A percentile compares a stretch with the other conserved stretches of the same genome.
These are phyloP conservation scores for Bugulina stolonifera DNA, from an alignment of 2,888 invertebrate species.

Conservation along the genomic window DNA sequence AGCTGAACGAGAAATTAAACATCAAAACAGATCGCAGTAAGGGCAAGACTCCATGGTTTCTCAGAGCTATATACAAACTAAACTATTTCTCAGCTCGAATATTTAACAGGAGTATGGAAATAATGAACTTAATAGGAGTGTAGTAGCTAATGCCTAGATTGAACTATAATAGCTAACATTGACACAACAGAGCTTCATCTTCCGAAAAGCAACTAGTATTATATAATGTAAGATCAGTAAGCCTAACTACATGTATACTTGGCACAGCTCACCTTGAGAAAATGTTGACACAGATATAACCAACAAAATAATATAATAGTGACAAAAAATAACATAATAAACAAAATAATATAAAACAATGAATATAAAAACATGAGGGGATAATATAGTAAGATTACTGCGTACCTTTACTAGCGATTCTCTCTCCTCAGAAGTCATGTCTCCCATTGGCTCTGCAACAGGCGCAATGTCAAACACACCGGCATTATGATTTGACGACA, in stretches of 20 bases:
- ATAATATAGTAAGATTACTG: neutral
- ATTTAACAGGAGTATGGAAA: neutral
- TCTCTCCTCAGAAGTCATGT: conserved; percentile 23
- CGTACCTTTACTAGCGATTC: conserved; percentile 12
- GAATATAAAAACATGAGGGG: neutral
- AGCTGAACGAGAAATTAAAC: neutral
- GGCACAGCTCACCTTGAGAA: too few relatives aligned
- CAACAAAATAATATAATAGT: too few relatives aligned
- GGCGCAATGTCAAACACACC: conserved; percentile 22
- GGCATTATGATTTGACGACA: neutral
- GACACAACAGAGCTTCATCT: too few relatives aligned
- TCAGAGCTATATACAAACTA: neutral
- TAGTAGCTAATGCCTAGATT: too few relatives aligned
- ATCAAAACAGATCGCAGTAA: neutral
- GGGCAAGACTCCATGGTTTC: neutral
- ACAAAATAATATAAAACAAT: too few relatives aligned
- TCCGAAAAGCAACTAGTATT: too few relatives aligned
- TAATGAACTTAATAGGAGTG: neutral
- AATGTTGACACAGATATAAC: too few relatives aligned
- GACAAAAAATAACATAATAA: too few relatives aligned
- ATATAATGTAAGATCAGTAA: too few relatives aligned
- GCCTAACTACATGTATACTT: too few relatives aligned
- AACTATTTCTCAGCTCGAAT: neutral
- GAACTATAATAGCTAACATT: too few relatives aligned
- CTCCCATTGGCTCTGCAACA: conserved; percentile 3